These are phyloP conservation scores for Burhinus bistriatus DNA, from an alignment of 2,113 vertebrate genomes.

Conservation along the genomic window DNA sequence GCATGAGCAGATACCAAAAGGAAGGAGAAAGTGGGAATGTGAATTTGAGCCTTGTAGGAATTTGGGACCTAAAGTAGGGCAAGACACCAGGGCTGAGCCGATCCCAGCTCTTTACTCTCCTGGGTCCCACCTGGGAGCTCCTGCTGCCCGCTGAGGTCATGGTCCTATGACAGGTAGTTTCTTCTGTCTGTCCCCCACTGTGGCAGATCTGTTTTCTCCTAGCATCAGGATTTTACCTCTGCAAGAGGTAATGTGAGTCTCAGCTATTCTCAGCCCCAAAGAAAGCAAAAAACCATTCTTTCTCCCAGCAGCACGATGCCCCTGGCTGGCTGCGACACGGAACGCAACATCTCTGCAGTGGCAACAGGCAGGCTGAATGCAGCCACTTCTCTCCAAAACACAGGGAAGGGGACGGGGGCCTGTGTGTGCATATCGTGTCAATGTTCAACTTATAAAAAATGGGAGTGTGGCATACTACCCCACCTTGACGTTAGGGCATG, in stretches of 20 bases:
- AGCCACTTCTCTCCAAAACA: not conserved
- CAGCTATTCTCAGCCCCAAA: not conserved
- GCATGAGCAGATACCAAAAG: not conserved
- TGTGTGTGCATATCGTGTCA: not conserved
- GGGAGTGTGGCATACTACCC: not conserved
- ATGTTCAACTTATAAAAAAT: not conserved
- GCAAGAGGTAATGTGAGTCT: not conserved
- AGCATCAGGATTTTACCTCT: not conserved
- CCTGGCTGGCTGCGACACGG: not conserved
- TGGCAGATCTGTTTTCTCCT: not conserved
- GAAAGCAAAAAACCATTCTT: not conserved
- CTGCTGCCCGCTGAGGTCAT: fast-evolving
- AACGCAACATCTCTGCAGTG: fast-evolving
- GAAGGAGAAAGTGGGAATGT: fast-evolving
- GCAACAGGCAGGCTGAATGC: fast-evolving
- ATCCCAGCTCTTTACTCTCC: not conserved
- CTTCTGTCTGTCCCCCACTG: not conserved
- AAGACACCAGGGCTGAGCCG: not conserved
- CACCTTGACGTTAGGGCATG: not conserved
- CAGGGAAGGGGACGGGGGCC: not conserved
- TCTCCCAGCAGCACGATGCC: not conserved
- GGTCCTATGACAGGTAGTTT: not conserved
- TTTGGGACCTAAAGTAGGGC: not conserved
- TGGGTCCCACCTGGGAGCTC: not conserved
- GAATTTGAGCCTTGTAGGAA: not conserved